Evolutionary conservation across 1,140 invertebrate genomes (phyloP).

Genomic region (Diplogasteroides magnus): DNA sequence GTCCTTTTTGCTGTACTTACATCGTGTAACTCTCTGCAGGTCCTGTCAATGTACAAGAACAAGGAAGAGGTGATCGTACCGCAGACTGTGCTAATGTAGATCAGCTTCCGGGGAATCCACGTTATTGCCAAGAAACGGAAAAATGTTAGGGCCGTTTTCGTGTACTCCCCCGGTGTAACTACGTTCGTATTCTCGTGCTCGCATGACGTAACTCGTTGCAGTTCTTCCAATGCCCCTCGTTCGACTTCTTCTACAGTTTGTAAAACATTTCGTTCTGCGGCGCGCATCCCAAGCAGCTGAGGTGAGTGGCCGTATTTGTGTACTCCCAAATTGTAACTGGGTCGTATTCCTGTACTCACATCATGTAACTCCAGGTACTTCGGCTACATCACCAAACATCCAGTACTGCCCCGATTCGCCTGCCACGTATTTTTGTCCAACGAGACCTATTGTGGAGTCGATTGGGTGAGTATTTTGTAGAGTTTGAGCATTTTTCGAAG

Average conservation of each 20-base stretch:
- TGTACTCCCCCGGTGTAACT: too few relatives aligned
- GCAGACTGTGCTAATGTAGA: constrained; percentile 53
- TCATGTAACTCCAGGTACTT: constrained; percentile 66
- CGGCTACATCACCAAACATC: constrained; percentile 96
- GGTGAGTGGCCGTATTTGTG: constrained; percentile 57
- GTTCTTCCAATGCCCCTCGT: constrained; percentile 65
- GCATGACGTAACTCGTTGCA: constrained; percentile 22
- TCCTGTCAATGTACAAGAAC: constrained; percentile 45
- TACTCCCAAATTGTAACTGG: not conserved
- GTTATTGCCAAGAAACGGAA: constrained; percentile 53
- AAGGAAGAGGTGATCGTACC: constrained; percentile 53
- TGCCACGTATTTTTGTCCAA: constrained; percentile 91
- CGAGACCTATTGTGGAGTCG: constrained; percentile 88
- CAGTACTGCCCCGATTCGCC: constrained; percentile 84
- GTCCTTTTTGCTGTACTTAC: too few relatives aligned
- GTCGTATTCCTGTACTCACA: not conserved
- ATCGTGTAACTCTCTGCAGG: too few relatives aligned
- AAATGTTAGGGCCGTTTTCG: constrained; percentile 41
- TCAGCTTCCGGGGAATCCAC: constrained; percentile 51
- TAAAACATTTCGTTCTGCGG: constrained; percentile 98
- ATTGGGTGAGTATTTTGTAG: constrained; percentile 70
- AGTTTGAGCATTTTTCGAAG: constrained; percentile 52
- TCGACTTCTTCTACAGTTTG: constrained; percentile 92
- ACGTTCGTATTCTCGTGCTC: not conserved
- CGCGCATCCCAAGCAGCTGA: constrained; percentile 88